phyloP scores from a whole-genome alignment of 2,888 invertebrate genomes.

The Cosmia pyralina region DNA sequence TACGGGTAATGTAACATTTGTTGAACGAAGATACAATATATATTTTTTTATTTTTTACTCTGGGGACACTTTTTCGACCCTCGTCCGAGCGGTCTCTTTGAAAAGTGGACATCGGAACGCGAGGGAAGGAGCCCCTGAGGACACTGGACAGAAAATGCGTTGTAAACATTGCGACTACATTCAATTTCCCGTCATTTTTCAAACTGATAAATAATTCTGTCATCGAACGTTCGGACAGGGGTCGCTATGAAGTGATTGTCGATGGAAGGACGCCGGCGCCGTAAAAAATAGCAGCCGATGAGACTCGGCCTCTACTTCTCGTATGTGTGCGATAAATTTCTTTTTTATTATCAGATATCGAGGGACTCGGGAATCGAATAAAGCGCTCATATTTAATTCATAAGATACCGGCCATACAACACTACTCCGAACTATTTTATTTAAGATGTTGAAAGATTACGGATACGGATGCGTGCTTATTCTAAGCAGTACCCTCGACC shows the following conservation, averaged over 20 bases:
- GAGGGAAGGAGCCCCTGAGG: slow-evolving; percentile 90
- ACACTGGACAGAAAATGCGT: slow-evolving; percentile 89
- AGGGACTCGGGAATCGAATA: slow-evolving; percentile 90
- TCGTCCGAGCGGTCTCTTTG: slow-evolving; percentile 90
- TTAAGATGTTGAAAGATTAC: slow-evolving; percentile 88
- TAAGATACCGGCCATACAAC: slow-evolving; percentile 89
- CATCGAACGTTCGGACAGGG: slow-evolving; percentile 90
- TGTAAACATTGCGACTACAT: slow-evolving; percentile 91
- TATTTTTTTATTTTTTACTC: slow-evolving; percentile 90
- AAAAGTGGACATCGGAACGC: slow-evolving; percentile 91
- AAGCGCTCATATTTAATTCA: slow-evolving; percentile 91
- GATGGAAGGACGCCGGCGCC: slow-evolving; percentile 84
- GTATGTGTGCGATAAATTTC: slow-evolving; percentile 89
- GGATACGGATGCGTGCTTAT: slow-evolving; percentile 78
- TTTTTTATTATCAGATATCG: slow-evolving; percentile 91
- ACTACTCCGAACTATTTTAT: slow-evolving; percentile 88
- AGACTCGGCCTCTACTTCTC: slow-evolving; percentile 78
- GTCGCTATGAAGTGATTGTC: slow-evolving; percentile 90
- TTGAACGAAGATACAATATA: slow-evolving; percentile 87
- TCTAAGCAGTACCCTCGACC: slow-evolving; percentile 72
- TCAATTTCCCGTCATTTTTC: slow-evolving; percentile 91
- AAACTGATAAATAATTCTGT: slow-evolving; percentile 91
- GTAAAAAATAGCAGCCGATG: slow-evolving; percentile 89
- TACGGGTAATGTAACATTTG: slow-evolving; percentile 83
- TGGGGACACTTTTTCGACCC: slow-evolving; percentile 90